phyloP scores from a whole-genome alignment of 2,797 vertebrate species.

The Enteromius argenteus region DNA sequence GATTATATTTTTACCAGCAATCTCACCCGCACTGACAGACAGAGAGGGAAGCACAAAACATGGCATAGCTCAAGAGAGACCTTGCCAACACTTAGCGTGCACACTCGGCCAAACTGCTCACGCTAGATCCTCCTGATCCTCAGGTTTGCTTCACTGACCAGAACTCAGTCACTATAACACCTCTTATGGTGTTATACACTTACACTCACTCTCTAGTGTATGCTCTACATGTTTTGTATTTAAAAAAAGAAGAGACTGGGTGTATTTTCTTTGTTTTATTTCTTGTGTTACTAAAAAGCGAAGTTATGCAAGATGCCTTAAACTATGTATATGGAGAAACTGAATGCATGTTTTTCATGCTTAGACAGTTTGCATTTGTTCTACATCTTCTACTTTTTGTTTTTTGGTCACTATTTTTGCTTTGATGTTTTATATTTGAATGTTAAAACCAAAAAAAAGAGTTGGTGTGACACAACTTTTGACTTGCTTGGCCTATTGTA shows the following conservation, averaged over 20 bases:
- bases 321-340: not conserved
- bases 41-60: conserved; percentile 39
- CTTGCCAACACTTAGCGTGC: conserved; percentile 51
- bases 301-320: not conserved
- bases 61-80: conserved; percentile 38
- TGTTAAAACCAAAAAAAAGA: not conserved
- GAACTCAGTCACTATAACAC: not conserved
- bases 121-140: conserved; percentile 27
- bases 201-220: not conserved
- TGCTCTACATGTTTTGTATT: not conserved
- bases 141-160: not conserved
- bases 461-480: not conserved
- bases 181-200: not conserved
- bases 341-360: not conserved
- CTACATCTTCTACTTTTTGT: not conserved
- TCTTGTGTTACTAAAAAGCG: not conserved
- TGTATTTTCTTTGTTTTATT: not conserved
- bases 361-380: not conserved
- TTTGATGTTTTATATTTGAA: not conserved
- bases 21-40: conserved; percentile 28
- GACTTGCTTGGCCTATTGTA: not conserved
- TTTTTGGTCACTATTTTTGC: not conserved
- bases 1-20: conserved; percentile 44
- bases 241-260: not conserved
- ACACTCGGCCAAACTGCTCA: conserved; percentile 30